Base-by-base conservation (phyloP, 2,113 vertebrate species). In the Thamnaconus septentrionalis region DNA sequence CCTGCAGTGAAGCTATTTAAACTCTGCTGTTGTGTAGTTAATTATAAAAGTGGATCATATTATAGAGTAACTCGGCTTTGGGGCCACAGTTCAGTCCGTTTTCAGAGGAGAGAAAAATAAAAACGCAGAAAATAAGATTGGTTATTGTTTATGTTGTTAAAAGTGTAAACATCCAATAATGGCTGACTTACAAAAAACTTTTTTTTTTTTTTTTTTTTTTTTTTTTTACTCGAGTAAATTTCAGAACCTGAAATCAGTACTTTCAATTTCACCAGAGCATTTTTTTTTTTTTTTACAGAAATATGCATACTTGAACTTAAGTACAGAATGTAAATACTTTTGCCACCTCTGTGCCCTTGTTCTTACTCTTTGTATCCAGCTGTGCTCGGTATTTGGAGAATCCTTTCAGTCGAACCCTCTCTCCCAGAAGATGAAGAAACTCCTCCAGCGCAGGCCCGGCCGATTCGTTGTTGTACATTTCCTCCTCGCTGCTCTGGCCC, bases 401-500 rank as follows among this genome's bases (percentile, higher is more conserved):
- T 59, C 96, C 96, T 84, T 98, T 99, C 56, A 99, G 96, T 40
- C 96, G 87, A 71, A 98, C 95, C 10, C 95, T 87, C 75, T 99
- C 97, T 77, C 97, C 97, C 75, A 99, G 74, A 41, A 99, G 92
- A 89, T 98, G 95, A 56, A 99, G 94, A 86, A 99, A 98, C 64
- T 99, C 97, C 77, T 98, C 96, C 61, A 99, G 93, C 7, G 95
- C 96, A 0, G 94, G 94, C 45, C 96, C 95, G 0, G 97, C 94
- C 3, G 94, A 90, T 66, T 99, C 97, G 9, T 99, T 99, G 78
- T 98, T 99, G 85, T 99, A 99, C 96, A 99, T 99, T 84, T 99
- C 97, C 66, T 99, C 96, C 84, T 99, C 96, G 0, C 94, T 96
- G 91, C 96, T 98, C 86, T 99, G 96, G 57, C 94, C 96, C 0